Percentiles rank a stretch among this genome's conserved stretches.
phyloP scores from a whole-genome alignment of 2,113 vertebrate species.

The Cynoglossus semilaevis region DNA sequence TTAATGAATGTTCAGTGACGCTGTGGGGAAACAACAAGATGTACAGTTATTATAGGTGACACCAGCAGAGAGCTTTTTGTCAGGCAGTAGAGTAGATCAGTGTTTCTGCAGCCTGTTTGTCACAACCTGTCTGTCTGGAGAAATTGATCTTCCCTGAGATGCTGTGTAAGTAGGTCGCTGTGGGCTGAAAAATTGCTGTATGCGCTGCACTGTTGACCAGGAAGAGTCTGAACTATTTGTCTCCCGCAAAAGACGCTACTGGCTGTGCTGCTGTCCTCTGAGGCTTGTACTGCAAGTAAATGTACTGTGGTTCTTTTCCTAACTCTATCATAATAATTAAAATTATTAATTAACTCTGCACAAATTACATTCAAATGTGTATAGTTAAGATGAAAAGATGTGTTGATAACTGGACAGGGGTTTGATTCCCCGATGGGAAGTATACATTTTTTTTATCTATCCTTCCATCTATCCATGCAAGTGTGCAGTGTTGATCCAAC shows the following conservation, averaged over 20 bases:
- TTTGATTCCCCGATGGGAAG: too few relatives aligned
- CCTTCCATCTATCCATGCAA: too few relatives aligned
- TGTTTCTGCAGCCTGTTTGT: constrained; percentile 27
- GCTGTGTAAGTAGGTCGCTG: constrained; percentile 12
- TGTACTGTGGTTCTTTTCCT: too few relatives aligned
- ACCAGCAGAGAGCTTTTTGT: constrained; percentile 53
- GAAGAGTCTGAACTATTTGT: background rate
- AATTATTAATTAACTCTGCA: too few relatives aligned
- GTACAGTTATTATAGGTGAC: constrained; percentile 27
- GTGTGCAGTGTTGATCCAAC: too few relatives aligned
- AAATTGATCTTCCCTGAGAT: constrained; percentile 49
- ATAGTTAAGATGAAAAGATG: too few relatives aligned
- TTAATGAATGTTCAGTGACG: constrained; percentile 6
- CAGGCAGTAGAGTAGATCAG: constrained; percentile 61
- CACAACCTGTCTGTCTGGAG: constrained; percentile 28
- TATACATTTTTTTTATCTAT: too few relatives aligned
- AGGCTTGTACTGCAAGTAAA: background rate
- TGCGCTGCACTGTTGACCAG: constrained; percentile 15
- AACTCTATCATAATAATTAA: too few relatives aligned
- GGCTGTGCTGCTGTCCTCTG: constrained; percentile 2
- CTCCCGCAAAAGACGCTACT: background rate
- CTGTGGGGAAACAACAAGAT: background rate
- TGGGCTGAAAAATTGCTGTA: constrained; percentile 27
- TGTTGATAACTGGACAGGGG: too few relatives aligned
- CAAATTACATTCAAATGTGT: too few relatives aligned